Evolutionary conservation across 1,140 invertebrate species (phyloP).

Genomic region (Drosophila serrata): DNA sequence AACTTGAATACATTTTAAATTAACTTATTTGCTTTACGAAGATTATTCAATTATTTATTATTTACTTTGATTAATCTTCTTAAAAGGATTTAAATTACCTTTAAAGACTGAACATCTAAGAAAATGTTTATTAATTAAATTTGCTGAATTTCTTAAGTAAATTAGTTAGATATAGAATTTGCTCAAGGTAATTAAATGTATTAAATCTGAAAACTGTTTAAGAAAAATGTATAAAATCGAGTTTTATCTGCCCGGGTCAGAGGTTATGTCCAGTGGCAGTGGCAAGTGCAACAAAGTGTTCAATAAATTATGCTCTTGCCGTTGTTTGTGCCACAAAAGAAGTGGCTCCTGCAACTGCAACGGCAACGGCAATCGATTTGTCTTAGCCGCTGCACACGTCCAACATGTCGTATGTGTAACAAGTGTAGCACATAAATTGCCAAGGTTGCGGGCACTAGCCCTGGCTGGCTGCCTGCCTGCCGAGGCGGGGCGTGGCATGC

Average conservation of each 20-base stretch:
- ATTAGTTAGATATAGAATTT: background rate
- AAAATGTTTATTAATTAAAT: background rate
- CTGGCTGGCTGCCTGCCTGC: background rate
- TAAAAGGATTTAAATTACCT: background rate
- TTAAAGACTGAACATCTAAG: background rate
- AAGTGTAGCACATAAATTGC: slow-evolving; percentile 73
- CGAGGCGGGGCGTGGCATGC: slow-evolving; percentile 3
- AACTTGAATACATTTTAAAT: background rate
- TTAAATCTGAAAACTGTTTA: background rate
- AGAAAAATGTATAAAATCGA: background rate
- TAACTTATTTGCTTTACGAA: no score
- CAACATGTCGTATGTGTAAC: slow-evolving; percentile 76
- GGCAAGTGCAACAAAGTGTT: slow-evolving; percentile 61
- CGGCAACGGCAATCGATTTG: slow-evolving; percentile 68
- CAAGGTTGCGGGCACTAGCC: slow-evolving; percentile 22
- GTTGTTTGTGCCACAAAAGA: slow-evolving; percentile 50
- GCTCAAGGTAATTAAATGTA: background rate
- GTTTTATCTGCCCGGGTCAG: background rate
- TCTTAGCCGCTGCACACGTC: slow-evolving; percentile 60
- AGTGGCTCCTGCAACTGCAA: slow-evolving; percentile 38
- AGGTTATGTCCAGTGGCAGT: slow-evolving; percentile 17
- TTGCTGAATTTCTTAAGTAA: background rate
- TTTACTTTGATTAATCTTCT: background rate
- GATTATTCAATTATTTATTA: background rate
- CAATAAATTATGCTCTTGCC: slow-evolving; percentile 60